These are phyloP conservation scores for Tipula vernalis DNA, from an alignment of 2,888 invertebrate genomes.

Conservation along the genomic window DNA sequence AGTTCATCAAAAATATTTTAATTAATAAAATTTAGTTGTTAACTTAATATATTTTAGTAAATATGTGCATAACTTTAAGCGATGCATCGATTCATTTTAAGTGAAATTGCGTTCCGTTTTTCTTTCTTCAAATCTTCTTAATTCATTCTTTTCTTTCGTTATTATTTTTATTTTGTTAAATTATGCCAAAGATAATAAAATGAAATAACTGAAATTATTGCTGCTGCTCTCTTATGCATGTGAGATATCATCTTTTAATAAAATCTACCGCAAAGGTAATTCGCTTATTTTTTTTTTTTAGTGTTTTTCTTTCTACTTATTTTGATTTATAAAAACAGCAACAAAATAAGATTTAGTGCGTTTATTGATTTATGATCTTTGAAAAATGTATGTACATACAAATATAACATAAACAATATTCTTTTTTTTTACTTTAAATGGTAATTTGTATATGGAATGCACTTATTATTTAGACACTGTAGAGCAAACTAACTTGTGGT, in stretches of 20 bases:
- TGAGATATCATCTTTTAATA: conserved; percentile 6
- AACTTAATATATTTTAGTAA: neutral
- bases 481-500: neutral
- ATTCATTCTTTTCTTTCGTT: neutral
- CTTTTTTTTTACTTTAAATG: neutral
- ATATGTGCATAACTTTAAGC: no score
- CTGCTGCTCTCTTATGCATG: neutral
- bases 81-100: neutral
- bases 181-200: neutral
- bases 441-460: neutral
- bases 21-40: neutral
- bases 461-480: neutral
- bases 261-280: neutral
- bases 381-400: neutral
- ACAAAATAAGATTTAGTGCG: neutral
- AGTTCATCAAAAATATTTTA: neutral
- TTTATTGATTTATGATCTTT: neutral
- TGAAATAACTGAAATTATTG: neutral
- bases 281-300: neutral
- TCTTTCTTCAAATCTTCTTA: neutral
- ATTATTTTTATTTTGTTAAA: neutral
- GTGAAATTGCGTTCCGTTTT: neutral
- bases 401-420: neutral
- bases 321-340: neutral
- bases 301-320: neutral